Percentiles rank a stretch among this genome's conserved stretches.
phyloP scores from a whole-genome alignment of 2,113 vertebrate species.

The Camelus dromedarius region DNA sequence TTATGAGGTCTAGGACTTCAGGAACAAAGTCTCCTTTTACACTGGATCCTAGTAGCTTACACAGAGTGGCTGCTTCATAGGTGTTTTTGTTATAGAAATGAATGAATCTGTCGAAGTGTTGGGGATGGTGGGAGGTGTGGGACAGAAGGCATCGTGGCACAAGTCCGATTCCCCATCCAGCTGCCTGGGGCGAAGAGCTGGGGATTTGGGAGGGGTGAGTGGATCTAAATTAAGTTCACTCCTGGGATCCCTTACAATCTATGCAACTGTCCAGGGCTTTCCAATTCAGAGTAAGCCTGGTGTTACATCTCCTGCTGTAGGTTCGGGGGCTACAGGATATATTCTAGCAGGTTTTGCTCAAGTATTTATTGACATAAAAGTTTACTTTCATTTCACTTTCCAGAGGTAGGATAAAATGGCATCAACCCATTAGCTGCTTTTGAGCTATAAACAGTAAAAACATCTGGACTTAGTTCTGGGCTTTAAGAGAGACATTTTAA shows the following conservation, averaged over 20 bases:
- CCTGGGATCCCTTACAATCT: background rate
- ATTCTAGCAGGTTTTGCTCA: conserved; percentile 19
- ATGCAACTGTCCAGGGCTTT: background rate
- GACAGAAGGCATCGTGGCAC: background rate
- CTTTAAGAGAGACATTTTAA: conserved; percentile 13
- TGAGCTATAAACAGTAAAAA: background rate
- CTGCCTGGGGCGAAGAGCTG: background rate
- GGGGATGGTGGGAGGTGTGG: background rate
- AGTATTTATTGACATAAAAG: conserved; percentile 23
- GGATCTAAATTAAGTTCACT: background rate
- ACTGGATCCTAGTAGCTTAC: background rate
- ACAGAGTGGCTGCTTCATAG: background rate
- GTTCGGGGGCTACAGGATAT: background rate
- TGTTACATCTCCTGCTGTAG: background rate
- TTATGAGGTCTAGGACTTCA: background rate
- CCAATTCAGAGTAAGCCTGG: background rate
- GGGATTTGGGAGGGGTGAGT: background rate
- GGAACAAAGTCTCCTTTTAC: background rate
- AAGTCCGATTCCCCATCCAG: background rate
- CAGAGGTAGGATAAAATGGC: background rate
- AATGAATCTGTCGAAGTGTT: background rate
- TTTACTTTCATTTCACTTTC: background rate
- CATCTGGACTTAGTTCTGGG: background rate
- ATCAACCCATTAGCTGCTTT: background rate
- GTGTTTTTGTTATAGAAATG: background rate